Evolutionary conservation across 2,113 vertebrate species (phyloP).

Genomic region (Galeopterus variegatus): DNA sequence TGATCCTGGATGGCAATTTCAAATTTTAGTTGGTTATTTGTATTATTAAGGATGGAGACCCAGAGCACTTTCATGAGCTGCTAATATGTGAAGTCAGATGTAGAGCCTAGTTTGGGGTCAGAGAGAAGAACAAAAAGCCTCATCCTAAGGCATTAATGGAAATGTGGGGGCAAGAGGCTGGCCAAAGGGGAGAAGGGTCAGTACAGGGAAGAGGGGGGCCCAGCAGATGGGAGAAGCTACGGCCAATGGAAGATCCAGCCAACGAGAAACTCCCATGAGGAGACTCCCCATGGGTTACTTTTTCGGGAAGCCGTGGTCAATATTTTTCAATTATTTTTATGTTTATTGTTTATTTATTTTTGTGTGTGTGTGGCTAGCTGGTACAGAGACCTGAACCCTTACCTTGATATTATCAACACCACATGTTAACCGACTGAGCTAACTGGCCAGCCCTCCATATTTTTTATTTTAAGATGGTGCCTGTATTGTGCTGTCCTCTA

Average conservation of each 20-base stretch:
- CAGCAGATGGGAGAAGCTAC: background rate
- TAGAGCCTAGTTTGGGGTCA: background rate
- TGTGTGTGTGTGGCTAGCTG: too few relatives aligned
- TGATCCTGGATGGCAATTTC: background rate
- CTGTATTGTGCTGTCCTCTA: background rate
- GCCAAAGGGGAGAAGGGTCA: background rate
- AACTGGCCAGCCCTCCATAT: background rate
- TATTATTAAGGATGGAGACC: background rate
- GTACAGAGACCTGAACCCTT: too few relatives aligned
- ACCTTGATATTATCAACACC: too few relatives aligned
- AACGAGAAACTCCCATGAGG: background rate
- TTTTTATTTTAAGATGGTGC: background rate
- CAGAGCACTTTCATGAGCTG: background rate
- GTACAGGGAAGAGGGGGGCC: background rate
- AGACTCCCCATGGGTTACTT: background rate
- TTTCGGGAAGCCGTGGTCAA: background rate
- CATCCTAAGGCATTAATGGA: background rate
- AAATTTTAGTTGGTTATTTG: background rate
- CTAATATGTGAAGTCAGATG: background rate
- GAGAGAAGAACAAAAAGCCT: background rate
- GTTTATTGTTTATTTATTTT: too few relatives aligned
- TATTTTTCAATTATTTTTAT: background rate
- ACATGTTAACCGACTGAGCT: too few relatives aligned
- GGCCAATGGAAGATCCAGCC: background rate
- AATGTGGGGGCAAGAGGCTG: background rate